A percentile compares a stretch with the other conserved stretches of the same genome.
These are phyloP conservation scores for Sylvilagus bachmani DNA, from an alignment of 2,113 vertebrate genomes.

Conservation along the genomic window DNA sequence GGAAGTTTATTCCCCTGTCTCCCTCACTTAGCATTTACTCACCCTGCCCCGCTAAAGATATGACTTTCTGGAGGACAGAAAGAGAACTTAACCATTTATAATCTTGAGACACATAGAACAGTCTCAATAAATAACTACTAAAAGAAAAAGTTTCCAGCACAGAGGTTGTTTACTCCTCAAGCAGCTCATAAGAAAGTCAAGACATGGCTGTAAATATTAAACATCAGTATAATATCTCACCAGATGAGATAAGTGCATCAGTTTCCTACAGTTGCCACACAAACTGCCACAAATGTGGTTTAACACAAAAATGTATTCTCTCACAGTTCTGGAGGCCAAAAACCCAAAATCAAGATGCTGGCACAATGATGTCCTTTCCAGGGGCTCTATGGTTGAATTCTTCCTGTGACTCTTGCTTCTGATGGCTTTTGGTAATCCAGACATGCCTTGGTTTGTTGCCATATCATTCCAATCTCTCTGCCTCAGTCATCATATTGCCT, in stretches of 20 bases:
- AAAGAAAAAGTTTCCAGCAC: constrained; percentile 18
- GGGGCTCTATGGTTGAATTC: not conserved
- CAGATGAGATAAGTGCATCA: not conserved
- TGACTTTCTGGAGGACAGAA: not conserved
- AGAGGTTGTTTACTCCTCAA: not conserved
- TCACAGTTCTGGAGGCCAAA: not conserved
- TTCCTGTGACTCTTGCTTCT: not conserved
- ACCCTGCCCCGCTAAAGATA: not conserved
- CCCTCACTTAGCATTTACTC: not conserved
- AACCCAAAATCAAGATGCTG: not conserved
- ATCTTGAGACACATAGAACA: not conserved
- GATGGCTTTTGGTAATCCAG: not conserved
- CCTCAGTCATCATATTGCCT: not conserved
- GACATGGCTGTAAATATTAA: not conserved
- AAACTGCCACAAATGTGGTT: not conserved
- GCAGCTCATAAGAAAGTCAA: not conserved
- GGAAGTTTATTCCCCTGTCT: not conserved
- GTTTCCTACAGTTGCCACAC: not conserved
- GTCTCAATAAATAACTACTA: not conserved
- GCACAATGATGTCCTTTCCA: not conserved
- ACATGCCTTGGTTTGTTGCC: not conserved
- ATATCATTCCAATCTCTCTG: not conserved
- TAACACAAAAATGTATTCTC: not conserved
- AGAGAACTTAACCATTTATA: not conserved
- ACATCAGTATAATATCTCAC: not conserved